Evolutionary conservation across 1,140 invertebrate species (phyloP).

Genomic region (Aphelenchoides fujianensis): DNA sequence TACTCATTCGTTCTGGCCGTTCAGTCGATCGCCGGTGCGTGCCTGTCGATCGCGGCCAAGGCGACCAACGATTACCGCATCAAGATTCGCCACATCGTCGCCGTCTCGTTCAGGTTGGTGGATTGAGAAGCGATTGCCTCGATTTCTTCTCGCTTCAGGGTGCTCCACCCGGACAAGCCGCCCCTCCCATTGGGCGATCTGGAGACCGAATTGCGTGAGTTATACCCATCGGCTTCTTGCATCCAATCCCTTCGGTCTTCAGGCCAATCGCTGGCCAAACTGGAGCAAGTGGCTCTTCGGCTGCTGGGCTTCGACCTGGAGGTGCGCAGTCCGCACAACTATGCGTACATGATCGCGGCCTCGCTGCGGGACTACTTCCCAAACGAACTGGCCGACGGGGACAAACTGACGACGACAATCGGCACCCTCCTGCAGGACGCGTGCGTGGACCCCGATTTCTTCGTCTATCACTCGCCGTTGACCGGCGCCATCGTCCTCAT

Average conservation of each 20-base stretch:
- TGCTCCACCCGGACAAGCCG: constrained; percentile 17
- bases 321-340: constrained; percentile 1
- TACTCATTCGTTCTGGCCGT: no score
- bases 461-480: background rate
- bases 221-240: no score
- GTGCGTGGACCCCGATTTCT: constrained; percentile 6
- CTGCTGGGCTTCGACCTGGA: constrained; percentile 10
- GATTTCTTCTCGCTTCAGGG: constrained; percentile 1
- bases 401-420: background rate
- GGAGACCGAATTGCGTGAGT: background rate
- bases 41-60: constrained; percentile 15
- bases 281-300: constrained; percentile 11
- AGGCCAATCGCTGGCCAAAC: background rate
- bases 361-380: background rate
- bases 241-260: no score
- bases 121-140: background rate
- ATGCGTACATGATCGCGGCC: background rate
- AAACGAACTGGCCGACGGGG: background rate
- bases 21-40: background rate
- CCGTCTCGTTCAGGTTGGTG: constrained; percentile 7
- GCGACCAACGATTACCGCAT: constrained; percentile 4
- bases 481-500: background rate
- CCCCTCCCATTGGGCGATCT: constrained; percentile 7
- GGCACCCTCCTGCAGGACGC: constrained; percentile 12
- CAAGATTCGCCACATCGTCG: background rate